A percentile compares a stretch with the other conserved stretches of the same genome.
phyloP scores from a whole-genome alignment of 2,113 vertebrate genomes.

The Chunga burmeisteri region DNA sequence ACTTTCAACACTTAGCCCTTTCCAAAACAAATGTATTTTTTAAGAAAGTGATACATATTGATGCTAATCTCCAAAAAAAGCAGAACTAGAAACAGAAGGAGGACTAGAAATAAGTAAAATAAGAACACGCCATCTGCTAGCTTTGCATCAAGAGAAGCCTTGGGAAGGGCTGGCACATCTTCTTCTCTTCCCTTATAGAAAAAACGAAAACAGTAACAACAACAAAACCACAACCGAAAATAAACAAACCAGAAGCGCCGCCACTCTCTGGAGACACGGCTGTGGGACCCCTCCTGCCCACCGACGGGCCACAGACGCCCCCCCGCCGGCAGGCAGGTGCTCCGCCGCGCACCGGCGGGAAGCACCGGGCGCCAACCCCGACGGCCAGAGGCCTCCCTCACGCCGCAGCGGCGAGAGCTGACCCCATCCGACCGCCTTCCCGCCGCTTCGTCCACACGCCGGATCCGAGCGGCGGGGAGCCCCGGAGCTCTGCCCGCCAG shows the following conservation, averaged over 20 bases:
- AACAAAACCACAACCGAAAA: not conserved
- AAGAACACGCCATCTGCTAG: not conserved
- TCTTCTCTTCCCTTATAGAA: not conserved
- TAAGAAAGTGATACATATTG: fast-evolving
- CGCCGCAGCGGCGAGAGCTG: not conserved
- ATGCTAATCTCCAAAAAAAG: not conserved
- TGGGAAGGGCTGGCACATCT: not conserved
- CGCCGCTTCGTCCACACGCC: not conserved
- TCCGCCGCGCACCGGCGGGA: not conserved
- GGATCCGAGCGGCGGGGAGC: too few species aligned
- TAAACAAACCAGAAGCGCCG: not conserved
- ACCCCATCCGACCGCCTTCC: not conserved
- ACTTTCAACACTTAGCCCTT: not conserved
- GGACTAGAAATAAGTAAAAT: not conserved
- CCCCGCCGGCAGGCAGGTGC: not conserved
- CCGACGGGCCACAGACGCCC: not conserved
- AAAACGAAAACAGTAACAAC: not conserved
- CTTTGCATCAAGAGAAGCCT: not conserved
- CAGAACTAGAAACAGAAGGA: not conserved
- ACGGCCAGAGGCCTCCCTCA: not conserved
- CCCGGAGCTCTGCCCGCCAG: not conserved
- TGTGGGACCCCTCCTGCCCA: not conserved
- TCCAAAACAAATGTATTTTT: not conserved
- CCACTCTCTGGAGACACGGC: not conserved
- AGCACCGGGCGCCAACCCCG: too few species aligned